Conservation (phyloP, 1,140 invertebrate species). For the Dinothrombium tinctorium region DNA sequence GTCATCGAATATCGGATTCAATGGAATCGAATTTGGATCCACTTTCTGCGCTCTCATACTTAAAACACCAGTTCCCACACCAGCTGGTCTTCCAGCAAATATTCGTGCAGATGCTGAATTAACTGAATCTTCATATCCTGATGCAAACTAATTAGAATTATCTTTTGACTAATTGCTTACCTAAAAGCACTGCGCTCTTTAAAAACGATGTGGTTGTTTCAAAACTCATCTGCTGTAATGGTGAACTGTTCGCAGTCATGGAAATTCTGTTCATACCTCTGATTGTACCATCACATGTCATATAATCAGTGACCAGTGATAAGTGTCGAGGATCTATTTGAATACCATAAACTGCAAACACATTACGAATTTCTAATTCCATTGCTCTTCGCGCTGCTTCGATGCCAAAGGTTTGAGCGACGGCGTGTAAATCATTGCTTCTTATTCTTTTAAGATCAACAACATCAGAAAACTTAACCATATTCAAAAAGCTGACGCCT, state of each 20-base stretch:
- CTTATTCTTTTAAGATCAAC: slow-evolving; percentile 68
- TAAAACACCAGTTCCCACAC: slow-evolving; percentile 63
- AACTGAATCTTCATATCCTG: slow-evolving; percentile 43
- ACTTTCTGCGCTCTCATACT: too few relatives aligned
- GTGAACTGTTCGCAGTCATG: slow-evolving; percentile 58
- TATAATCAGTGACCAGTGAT: slow-evolving; percentile 79
- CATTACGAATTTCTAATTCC: slow-evolving; percentile 61
- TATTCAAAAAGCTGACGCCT: slow-evolving; percentile 76
- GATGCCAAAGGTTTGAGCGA: slow-evolving; percentile 69
- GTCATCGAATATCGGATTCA: too few relatives aligned
- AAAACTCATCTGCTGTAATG: slow-evolving; percentile 89
- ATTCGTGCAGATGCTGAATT: slow-evolving; percentile 65
- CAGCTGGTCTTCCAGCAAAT: slow-evolving; percentile 56
- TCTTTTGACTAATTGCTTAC: slow-evolving; percentile 17
- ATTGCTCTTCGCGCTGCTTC: slow-evolving; percentile 80
- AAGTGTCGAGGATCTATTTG: slow-evolving; percentile 80
- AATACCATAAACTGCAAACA: slow-evolving; percentile 89
- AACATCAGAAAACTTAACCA: slow-evolving; percentile 52
- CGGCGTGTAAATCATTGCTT: slow-evolving; percentile 78
- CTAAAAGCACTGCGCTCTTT: slow-evolving; percentile 43
- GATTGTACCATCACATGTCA: slow-evolving; percentile 79
- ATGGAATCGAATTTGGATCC: too few relatives aligned
- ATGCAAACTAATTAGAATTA: slow-evolving; percentile 14
- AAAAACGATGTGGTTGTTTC: slow-evolving; percentile 76
- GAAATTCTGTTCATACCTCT: slow-evolving; percentile 69